Conservation (phyloP, 2,113 vertebrate species). For the Elephantulus edwardii region DNA sequence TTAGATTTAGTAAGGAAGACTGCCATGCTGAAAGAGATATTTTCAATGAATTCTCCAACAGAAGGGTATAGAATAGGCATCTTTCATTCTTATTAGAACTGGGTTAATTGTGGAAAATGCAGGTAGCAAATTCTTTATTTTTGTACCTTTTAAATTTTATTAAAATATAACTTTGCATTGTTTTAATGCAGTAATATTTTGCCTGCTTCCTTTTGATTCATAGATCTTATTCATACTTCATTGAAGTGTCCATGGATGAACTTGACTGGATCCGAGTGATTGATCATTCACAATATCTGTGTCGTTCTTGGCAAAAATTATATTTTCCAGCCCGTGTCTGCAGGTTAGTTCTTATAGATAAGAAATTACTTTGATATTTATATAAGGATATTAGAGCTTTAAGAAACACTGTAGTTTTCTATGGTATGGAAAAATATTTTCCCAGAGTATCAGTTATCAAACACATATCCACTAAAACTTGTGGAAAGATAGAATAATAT, state of each 20-base stretch:
- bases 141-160: slow-evolving; percentile 12
- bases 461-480: neutral
- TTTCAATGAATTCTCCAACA: neutral
- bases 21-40: neutral
- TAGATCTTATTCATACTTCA: slow-evolving; percentile 98
- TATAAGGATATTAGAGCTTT: slow-evolving; percentile 36
- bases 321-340: slow-evolving; percentile 96
- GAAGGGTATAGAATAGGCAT: neutral
- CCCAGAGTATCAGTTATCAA: neutral
- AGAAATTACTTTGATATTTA: slow-evolving; percentile 39
- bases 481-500: neutral
- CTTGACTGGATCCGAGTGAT: slow-evolving; percentile 98
- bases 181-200: slow-evolving; percentile 40
- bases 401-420: slow-evolving; percentile 24
- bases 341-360: slow-evolving; percentile 87
- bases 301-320: slow-evolving; percentile 98
- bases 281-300: slow-evolving; percentile 95
- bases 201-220: slow-evolving; percentile 44
- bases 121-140: slow-evolving; percentile 24
- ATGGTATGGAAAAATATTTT: slow-evolving; percentile 4
- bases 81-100: slow-evolving; percentile 11
- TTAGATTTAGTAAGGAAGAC: slow-evolving; percentile 7
- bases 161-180: slow-evolving; percentile 17
- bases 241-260: slow-evolving; percentile 99
- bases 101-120: neutral